Conservation (phyloP, 2,888 invertebrate genomes). For the Thereva nobilitata region DNA sequence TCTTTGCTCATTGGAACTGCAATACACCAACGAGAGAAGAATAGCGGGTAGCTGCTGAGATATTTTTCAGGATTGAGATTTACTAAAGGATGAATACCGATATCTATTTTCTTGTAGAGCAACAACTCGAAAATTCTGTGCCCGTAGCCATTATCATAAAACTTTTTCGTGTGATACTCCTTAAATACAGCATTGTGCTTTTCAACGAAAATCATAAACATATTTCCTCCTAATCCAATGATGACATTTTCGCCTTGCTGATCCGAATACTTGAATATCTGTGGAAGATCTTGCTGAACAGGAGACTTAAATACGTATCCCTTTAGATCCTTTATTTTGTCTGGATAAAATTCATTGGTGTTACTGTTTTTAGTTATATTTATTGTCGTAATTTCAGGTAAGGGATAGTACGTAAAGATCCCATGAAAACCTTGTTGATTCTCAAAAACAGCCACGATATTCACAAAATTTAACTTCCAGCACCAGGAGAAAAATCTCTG, state of each 20-base stretch:
- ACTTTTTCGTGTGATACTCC: neutral
- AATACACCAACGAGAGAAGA: constrained; percentile 21
- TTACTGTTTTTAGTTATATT: constrained; percentile 7
- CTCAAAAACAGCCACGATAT: constrained; percentile 9
- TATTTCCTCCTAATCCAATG: constrained; percentile 17
- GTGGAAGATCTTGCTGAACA: constrained; percentile 31
- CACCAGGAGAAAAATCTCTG: constrained; percentile 14
- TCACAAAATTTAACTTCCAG: constrained; percentile 29
- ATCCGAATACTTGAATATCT: constrained; percentile 23
- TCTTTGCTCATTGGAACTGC: constrained; percentile 18
- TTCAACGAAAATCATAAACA: constrained; percentile 23
- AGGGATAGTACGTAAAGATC: constrained; percentile 31
- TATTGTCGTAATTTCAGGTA: constrained; percentile 19
- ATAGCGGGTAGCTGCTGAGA: constrained; percentile 23
- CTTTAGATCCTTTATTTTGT: constrained; percentile 14
- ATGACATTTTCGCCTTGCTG: neutral
- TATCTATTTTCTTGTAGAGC: constrained; percentile 5
- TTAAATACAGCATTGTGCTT: constrained; percentile 27
- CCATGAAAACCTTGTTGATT: neutral
- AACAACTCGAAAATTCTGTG: constrained; percentile 7
- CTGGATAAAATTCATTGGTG: constrained; percentile 1
- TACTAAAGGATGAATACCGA: constrained; percentile 34
- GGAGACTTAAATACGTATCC: constrained; percentile 36
- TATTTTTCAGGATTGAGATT: constrained; percentile 12
- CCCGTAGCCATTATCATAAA: constrained; percentile 4